These are phyloP conservation scores for Ctenochaetus hawaiiensis DNA, from an alignment of 2,797 vertebrate species.

Conservation along the genomic window DNA sequence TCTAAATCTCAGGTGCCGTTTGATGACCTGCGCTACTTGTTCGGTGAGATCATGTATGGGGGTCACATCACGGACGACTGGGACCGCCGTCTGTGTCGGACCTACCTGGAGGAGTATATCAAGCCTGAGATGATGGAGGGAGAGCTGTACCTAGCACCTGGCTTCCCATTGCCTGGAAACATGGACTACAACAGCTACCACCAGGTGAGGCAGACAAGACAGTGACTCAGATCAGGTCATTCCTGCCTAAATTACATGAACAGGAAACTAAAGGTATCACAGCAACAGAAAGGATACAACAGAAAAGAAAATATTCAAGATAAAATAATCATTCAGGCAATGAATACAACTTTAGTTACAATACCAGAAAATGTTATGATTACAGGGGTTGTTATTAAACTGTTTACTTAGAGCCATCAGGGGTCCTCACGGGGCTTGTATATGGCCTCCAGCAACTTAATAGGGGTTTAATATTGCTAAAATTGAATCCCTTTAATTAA, in stretches of 20 bases:
- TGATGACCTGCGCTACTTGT: constrained; percentile 94
- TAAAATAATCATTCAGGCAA: background rate
- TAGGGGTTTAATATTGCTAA: constrained; percentile 24
- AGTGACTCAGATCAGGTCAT: background rate
- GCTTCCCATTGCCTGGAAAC: constrained; percentile 91
- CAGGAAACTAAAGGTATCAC: background rate
- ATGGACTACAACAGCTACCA: constrained; percentile 94
- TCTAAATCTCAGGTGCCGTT: constrained; percentile 89
- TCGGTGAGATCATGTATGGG: constrained; percentile 98
- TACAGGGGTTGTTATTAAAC: background rate
- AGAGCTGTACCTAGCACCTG: constrained; percentile 90
- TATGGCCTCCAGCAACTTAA: constrained; percentile 35
- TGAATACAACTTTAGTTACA: background rate
- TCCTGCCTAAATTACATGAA: background rate
- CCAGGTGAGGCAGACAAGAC: constrained; percentile 81
- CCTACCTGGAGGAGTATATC: constrained; percentile 94
- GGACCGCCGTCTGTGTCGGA: constrained; percentile 93
- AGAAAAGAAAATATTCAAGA: background rate
- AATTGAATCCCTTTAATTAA: constrained; percentile 60
- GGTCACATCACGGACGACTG: constrained; percentile 98
- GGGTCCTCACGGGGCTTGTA: background rate
- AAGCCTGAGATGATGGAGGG: constrained; percentile 94
- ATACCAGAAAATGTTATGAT: constrained; percentile 9
- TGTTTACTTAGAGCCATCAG: background rate
- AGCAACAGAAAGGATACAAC: background rate